phyloP scores from a whole-genome alignment of 2,797 vertebrate species.

The Oryzias sinensis region DNA sequence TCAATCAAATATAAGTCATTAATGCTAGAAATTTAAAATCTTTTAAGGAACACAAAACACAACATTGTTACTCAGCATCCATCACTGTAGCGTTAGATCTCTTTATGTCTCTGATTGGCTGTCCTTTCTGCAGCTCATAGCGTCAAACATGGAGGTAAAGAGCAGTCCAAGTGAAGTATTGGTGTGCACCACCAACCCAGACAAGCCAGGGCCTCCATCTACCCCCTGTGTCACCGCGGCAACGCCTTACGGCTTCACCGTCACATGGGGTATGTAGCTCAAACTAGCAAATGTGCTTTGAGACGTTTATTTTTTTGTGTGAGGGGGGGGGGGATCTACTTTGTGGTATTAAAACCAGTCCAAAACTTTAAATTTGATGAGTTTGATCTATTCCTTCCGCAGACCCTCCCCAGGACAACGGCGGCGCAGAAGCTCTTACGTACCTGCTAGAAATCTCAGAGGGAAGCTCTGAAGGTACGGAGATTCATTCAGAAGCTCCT shows the following conservation, averaged over 20 bases:
- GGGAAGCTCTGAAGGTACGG: conserved; percentile 88
- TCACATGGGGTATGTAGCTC: conserved; percentile 88
- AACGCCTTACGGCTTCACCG: conserved; percentile 85
- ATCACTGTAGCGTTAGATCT: conserved; percentile 6
- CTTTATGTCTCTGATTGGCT: not conserved
- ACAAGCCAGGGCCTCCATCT: conserved; percentile 91
- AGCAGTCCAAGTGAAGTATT: conserved; percentile 94
- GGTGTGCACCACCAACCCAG: conserved; percentile 93
- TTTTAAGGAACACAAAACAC: conserved; percentile 8
- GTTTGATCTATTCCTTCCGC: conserved; percentile 5
- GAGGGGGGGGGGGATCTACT: too few relatives aligned
- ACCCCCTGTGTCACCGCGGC: conserved; percentile 81
- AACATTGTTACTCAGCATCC: conserved; percentile 9
- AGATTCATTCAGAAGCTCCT: not conserved
- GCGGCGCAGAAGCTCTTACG: conserved; percentile 91
- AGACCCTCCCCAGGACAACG: conserved; percentile 94
- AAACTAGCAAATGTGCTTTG: not conserved
- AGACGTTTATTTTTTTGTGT: too few relatives aligned
- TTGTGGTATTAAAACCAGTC: not conserved
- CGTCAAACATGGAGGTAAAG: conserved; percentile 90
- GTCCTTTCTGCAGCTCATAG: conserved; percentile 84
- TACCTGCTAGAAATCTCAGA: conserved; percentile 93
- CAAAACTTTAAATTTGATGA: not conserved
- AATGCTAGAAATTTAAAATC: not conserved
- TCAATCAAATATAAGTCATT: not conserved